phyloP scores from a whole-genome alignment of 2,797 vertebrate species.

The Salmo trutta region DNA sequence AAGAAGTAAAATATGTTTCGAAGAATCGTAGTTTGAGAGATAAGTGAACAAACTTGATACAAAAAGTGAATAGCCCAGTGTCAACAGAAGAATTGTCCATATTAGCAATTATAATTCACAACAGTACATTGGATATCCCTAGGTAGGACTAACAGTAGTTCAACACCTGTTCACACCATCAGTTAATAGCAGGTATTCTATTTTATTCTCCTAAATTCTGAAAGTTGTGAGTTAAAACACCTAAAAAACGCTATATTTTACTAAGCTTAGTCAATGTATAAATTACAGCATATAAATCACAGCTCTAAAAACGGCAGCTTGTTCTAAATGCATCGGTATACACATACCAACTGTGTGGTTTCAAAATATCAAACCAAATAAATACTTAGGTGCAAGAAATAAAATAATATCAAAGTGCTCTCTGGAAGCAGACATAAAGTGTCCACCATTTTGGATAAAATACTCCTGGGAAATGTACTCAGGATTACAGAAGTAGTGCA shows the following conservation, averaged over 20 bases:
- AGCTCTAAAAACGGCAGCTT: no score
- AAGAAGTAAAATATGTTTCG: not conserved
- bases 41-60: not conserved
- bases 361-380: not conserved
- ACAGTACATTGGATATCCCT: not conserved
- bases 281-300: no score
- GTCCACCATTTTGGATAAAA: constrained; percentile 61
- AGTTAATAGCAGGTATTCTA: not conserved
- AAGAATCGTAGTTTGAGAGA: not conserved
- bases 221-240: not conserved
- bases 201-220: not conserved
- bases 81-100: not conserved
- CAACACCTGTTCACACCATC: not conserved
- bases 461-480: no score
- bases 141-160: not conserved
- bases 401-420: no score
- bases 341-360: no score
- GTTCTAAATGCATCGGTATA: no score
- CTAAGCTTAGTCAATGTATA: no score
- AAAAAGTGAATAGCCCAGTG: not conserved
- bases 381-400: not conserved
- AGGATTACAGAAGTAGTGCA: constrained; percentile 1
- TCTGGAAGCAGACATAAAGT: constrained; percentile 20
- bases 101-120: not conserved
- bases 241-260: no score